Conservation (phyloP, 2,113 vertebrate genomes). For the Cranoglanis bouderius region DNA sequence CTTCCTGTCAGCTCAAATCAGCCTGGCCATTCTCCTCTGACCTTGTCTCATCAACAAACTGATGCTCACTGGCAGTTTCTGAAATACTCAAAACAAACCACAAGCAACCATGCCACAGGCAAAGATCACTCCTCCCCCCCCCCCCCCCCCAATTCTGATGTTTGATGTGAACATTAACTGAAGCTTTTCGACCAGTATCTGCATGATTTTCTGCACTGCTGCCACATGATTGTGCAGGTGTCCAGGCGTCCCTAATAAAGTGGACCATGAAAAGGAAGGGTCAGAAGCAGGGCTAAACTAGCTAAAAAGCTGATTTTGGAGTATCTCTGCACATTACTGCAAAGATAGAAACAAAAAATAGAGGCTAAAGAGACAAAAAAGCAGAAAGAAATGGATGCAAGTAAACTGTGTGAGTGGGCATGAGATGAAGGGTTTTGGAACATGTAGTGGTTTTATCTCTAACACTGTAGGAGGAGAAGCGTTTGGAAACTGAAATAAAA, state of each 20-base stretch:
- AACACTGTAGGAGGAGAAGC: conserved; percentile 23
- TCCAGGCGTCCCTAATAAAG: not conserved
- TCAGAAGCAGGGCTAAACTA: not conserved
- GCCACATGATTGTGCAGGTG: not conserved
- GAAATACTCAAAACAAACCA: not conserved
- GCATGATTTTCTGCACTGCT: not conserved
- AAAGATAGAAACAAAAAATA: not conserved
- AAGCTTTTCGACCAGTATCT: not conserved
- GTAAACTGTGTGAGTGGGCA: conserved; percentile 35
- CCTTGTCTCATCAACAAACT: not conserved
- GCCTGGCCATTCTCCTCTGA: not conserved
- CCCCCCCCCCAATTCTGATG: too few relatives aligned
- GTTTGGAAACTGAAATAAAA: conserved; percentile 12
- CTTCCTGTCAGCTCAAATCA: not conserved
- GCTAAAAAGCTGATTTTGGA: not conserved
- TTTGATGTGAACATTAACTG: not conserved
- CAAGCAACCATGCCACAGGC: not conserved
- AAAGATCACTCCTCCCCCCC: not conserved
- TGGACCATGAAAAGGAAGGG: not conserved
- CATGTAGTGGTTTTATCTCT: conserved; percentile 16
- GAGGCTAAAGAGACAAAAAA: not conserved
- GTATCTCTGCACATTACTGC: not conserved
- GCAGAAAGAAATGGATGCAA: not conserved
- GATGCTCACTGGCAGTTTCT: not conserved
- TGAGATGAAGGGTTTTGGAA: conserved; percentile 19